A percentile compares a stretch with the other conserved stretches of the same genome.
phyloP scores from a whole-genome alignment of 2,888 invertebrate species.

The Mechanitis messenoides region DNA sequence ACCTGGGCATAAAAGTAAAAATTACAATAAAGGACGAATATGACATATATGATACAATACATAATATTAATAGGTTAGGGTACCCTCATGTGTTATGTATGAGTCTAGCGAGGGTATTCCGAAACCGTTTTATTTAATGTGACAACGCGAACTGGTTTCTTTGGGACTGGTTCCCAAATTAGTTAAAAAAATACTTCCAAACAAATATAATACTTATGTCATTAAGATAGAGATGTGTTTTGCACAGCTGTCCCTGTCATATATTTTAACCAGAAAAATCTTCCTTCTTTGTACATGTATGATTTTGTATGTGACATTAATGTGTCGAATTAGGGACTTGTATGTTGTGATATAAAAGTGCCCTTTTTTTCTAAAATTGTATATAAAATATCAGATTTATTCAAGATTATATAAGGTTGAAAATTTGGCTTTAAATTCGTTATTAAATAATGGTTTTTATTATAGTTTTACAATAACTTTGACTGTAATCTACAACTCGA shows the following conservation, averaged over 20 bases:
- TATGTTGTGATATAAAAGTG: neutral
- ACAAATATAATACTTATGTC: slow-evolving; percentile 10
- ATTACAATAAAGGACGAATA: slow-evolving; percentile 5
- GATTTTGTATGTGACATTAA: slow-evolving; percentile 14
- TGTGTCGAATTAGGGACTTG: slow-evolving; percentile 1
- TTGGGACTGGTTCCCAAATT: slow-evolving; percentile 19
- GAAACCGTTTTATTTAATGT: slow-evolving; percentile 21
- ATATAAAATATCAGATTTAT: too few relatives aligned
- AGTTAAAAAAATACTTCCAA: slow-evolving; percentile 14
- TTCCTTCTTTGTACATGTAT: slow-evolving; percentile 19
- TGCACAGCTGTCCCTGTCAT: slow-evolving; percentile 7
- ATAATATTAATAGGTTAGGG: slow-evolving; percentile 55
- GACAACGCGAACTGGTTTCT: slow-evolving; percentile 23
- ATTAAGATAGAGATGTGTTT: slow-evolving; percentile 3
- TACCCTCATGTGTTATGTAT: slow-evolving; percentile 64
- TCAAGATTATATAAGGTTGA: too few relatives aligned
- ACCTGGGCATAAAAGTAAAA: slow-evolving; percentile 1
- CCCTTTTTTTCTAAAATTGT: neutral
- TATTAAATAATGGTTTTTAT: too few relatives aligned
- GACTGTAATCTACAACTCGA: neutral
- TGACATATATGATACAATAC: slow-evolving; percentile 40
- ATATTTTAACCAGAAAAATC: slow-evolving; percentile 19
- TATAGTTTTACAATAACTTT: too few relatives aligned
- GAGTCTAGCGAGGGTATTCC: slow-evolving; percentile 40
- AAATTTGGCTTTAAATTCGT: too few relatives aligned